phyloP scores from a whole-genome alignment of 2,797 vertebrate species.

The Ispidina lecontei region DNA sequence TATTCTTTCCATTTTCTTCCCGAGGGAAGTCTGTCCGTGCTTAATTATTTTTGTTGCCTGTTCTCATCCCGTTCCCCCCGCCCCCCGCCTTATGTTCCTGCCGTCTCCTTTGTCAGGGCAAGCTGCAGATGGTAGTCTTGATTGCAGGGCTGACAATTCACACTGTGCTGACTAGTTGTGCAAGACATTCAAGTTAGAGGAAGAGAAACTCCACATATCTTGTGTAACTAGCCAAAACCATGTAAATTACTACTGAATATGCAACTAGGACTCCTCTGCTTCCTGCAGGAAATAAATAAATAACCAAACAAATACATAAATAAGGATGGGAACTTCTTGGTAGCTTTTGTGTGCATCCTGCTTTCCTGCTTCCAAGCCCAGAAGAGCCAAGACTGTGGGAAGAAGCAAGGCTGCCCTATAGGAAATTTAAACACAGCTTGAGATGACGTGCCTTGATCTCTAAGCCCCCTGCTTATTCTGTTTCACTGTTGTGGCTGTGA shows the following conservation, averaged over 20 bases:
- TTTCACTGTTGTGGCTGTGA: neutral
- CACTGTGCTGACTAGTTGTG: slow-evolving; percentile 65
- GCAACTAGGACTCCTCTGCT: slow-evolving; percentile 51
- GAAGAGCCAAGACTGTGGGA: neutral
- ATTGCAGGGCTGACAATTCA: slow-evolving; percentile 54
- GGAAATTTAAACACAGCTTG: neutral
- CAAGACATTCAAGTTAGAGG: slow-evolving; percentile 69
- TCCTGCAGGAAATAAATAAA: slow-evolving; percentile 9
- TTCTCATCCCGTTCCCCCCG: slow-evolving; percentile 27
- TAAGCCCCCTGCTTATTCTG: neutral
- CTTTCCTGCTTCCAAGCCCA: slow-evolving; percentile 7
- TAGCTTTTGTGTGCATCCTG: neutral
- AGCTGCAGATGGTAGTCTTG: slow-evolving; percentile 59
- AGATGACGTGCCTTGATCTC: neutral
- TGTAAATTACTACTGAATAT: slow-evolving; percentile 73
- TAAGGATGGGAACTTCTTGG: neutral
- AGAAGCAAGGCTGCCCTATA: neutral
- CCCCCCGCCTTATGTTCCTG: slow-evolving; percentile 25
- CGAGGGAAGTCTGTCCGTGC: slow-evolving; percentile 43
- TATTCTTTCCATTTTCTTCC: slow-evolving; percentile 65
- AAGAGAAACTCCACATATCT: slow-evolving; percentile 68
- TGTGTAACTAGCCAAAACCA: slow-evolving; percentile 65
- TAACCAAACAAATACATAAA: neutral
- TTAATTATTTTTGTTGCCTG: slow-evolving; percentile 47
- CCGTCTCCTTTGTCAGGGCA: slow-evolving; percentile 55